Base-by-base conservation (phyloP, 1,140 invertebrate species). In the Stegodyphus dumicola region DNA sequence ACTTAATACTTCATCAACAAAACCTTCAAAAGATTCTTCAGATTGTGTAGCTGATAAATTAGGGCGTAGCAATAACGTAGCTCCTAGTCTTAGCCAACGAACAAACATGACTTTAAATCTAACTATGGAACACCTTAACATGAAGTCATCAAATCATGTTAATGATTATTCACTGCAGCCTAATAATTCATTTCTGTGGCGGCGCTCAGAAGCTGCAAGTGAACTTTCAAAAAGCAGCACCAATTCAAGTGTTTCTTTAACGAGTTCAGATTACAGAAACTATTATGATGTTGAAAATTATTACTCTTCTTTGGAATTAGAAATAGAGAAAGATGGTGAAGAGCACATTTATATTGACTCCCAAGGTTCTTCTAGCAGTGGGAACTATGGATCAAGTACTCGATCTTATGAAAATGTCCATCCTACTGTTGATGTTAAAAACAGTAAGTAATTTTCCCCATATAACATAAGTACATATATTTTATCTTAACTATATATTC, bases 181-280 rank as follows among this genome's bases (percentile, higher is more conserved):
- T 2, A 85, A 85, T 85, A 52, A 73, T 33, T 85, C 81, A 10
- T 85, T 85, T 70, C 74, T 85, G 3, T 85, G 81, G 81, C 60
- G 81, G 10, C 65, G 66, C 11, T 85, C 81, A 6, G 51, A 56
- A 70, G 64, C 51, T 54, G 13, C 73, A 3, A 76, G 74, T 54
- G 81, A 85, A 66, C 74, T 85, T n/a, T 85, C 81, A 4, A 85
- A 85, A 60, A 85, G 81, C 33, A 76, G 81, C n/a, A 85, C 81
- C 7, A 69, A 73, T 56, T 85, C 81, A 77, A 85, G 65, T 85
- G 81, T 77, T 85, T 85, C 81, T 33, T 60, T 85, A 52, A 85
- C 81, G 3, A 85, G 81, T 13, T 85, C 81, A 17, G 81, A 85
- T 13, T 85, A 85, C 15, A 76, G 65, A 60, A 85, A 85, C 17